Percentiles rank a stretch among this genome's conserved stretches.
These are phyloP conservation scores for Papilio elwesi DNA, from an alignment of 2,888 invertebrate species.

Conservation along the genomic window DNA sequence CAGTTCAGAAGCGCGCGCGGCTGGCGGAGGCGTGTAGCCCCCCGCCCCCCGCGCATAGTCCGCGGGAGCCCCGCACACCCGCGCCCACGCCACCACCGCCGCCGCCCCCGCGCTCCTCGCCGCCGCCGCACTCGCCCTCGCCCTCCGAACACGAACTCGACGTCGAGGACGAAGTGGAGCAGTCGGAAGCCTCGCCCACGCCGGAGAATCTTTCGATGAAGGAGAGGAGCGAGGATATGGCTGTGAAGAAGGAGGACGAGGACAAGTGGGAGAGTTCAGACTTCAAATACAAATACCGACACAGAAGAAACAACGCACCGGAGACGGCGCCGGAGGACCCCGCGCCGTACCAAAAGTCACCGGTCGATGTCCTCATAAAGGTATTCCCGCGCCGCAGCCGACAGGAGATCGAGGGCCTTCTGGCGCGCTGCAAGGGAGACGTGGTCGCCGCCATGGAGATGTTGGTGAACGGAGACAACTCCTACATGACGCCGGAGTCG, in stretches of 20 bases:
- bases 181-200: conserved; percentile 83
- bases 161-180: conserved; percentile 83
- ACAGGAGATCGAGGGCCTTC: conserved; percentile 92
- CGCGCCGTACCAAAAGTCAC: conserved; percentile 85
- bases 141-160: conserved; percentile 82
- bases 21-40: conserved; percentile 78
- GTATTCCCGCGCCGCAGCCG: conserved; percentile 95
- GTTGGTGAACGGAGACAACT: conserved; percentile 87
- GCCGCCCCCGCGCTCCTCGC: conserved; percentile 71
- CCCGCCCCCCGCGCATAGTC: conserved; percentile 66
- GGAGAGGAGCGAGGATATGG: conserved; percentile 82
- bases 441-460: conserved; percentile 97
- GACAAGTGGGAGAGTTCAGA: conserved; percentile 76
- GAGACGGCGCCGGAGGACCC: conserved; percentile 46
- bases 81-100: conserved; percentile 64
- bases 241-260: conserved; percentile 79
- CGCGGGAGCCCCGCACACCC: conserved; percentile 67
- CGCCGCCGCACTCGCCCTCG: conserved; percentile 72
- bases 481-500: conserved; percentile 73
- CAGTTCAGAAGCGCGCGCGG: conserved; percentile 80
- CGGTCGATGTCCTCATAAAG: conserved; percentile 93
- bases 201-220: conserved; percentile 94
- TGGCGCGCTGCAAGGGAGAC: conserved; percentile 94
- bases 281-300: conserved; percentile 72
- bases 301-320: too few relatives aligned